Conservation (phyloP, 2,888 invertebrate genomes). For the Thecocarcelia acutangulata region DNA sequence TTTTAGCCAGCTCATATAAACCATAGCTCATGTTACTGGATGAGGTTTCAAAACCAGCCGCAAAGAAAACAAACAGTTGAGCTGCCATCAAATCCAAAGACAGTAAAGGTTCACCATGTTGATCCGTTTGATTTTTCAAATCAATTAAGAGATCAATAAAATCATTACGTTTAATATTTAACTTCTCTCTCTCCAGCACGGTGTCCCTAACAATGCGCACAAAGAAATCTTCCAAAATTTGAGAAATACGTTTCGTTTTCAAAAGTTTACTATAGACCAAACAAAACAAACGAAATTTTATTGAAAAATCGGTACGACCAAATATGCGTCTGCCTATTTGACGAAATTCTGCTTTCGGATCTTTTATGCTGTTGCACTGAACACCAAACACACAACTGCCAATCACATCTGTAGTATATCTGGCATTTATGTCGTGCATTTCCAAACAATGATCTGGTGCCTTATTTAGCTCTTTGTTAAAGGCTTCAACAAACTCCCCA, state of each 20-base stretch:
- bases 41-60: constrained; percentile 83
- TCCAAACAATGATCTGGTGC: constrained; percentile 75
- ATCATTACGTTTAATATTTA: constrained; percentile 74
- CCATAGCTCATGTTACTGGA: constrained; percentile 81
- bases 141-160: constrained; percentile 75
- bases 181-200: constrained; percentile 71
- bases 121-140: constrained; percentile 70
- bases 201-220: constrained; percentile 72
- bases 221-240: constrained; percentile 69
- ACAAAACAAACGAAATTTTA: constrained; percentile 72
- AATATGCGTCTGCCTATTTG: constrained; percentile 71
- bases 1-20: constrained; percentile 82
- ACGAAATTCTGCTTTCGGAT: constrained; percentile 79
- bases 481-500: constrained; percentile 68
- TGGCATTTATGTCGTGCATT: constrained; percentile 79
- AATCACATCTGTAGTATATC: constrained; percentile 82
- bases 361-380: constrained; percentile 80
- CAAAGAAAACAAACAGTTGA: constrained; percentile 83
- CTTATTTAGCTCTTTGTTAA: constrained; percentile 41
- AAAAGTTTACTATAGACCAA: constrained; percentile 60
- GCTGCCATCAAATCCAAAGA: constrained; percentile 81
- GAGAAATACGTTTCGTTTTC: constrained; percentile 27
- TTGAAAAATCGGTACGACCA: constrained; percentile 69
- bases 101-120: constrained; percentile 57
- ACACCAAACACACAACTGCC: constrained; percentile 82